A percentile compares a stretch with the other conserved stretches of the same genome.
These are phyloP conservation scores for Squalus acanthias DNA, from an alignment of 2,797 vertebrate species.

Conservation along the genomic window DNA sequence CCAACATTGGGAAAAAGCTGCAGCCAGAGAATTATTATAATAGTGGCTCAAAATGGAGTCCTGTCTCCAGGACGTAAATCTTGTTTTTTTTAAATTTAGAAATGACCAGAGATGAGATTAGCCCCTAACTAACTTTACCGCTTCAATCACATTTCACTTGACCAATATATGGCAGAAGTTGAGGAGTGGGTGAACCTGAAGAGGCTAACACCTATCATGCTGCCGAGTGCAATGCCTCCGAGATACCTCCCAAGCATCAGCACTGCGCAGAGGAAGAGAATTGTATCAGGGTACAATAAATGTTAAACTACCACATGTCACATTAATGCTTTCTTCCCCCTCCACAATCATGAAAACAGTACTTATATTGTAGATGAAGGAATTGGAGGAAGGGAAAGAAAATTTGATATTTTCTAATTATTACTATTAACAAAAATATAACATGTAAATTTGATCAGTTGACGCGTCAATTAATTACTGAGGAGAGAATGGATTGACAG, in stretches of 20 bases:
- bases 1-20: background rate
- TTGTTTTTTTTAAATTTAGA: background rate
- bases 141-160: background rate
- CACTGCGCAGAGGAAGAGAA: background rate
- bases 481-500: background rate
- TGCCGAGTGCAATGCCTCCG: too few relatives aligned
- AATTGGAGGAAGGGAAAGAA: background rate
- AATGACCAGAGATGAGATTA: background rate
- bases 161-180: background rate
- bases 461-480: background rate
- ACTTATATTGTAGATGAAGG: background rate
- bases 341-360: background rate
- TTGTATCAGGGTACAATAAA: too few relatives aligned
- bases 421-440: background rate
- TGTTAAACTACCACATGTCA: background rate
- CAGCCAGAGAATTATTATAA: background rate
- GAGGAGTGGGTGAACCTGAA: background rate
- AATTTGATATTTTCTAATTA: background rate
- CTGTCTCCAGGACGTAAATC: background rate
- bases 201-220: background rate
- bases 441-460: background rate
- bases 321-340: background rate
- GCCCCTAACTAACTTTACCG: background rate
- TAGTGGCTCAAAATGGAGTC: background rate
- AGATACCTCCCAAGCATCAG: background rate